A percentile compares a stretch with the other conserved stretches of the same genome.
phyloP scores from a whole-genome alignment of 2,113 vertebrate species.

The human region DNA sequence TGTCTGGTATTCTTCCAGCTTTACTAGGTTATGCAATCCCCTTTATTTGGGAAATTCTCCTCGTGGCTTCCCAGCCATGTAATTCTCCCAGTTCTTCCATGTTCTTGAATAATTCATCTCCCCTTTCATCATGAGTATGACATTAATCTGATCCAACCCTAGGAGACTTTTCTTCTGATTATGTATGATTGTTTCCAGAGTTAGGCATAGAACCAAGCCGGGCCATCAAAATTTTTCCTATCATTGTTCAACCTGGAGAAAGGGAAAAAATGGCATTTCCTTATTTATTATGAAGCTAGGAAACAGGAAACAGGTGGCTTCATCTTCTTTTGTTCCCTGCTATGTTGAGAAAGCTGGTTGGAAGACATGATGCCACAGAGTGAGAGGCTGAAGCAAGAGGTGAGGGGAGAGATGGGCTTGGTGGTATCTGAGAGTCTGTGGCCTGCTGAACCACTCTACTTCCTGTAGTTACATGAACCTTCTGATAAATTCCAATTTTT shows the following conservation, averaged over 20 bases:
- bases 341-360: background rate
- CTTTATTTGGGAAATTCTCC: background rate
- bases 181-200: background rate
- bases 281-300: conserved; percentile 9
- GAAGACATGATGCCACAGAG: background rate
- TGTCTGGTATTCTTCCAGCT: background rate
- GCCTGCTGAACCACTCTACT: background rate
- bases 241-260: conserved; percentile 53
- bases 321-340: background rate
- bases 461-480: background rate
- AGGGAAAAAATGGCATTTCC: conserved; percentile 22
- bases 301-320: conserved; percentile 67
- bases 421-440: background rate
- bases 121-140: background rate
- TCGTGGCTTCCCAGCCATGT: background rate
- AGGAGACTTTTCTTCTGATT: background rate
- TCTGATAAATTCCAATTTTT: background rate
- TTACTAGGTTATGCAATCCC: background rate
- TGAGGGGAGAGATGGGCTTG: background rate
- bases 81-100: background rate
- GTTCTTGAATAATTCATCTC: background rate
- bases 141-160: background rate
- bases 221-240: conserved; percentile 11
- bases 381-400: background rate
- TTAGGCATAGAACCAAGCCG: background rate